A percentile compares a stretch with the other conserved stretches of the same genome.
Conservation (phyloP, 1,140 invertebrate genomes). For the Drosophila pruinosa region DNA sequence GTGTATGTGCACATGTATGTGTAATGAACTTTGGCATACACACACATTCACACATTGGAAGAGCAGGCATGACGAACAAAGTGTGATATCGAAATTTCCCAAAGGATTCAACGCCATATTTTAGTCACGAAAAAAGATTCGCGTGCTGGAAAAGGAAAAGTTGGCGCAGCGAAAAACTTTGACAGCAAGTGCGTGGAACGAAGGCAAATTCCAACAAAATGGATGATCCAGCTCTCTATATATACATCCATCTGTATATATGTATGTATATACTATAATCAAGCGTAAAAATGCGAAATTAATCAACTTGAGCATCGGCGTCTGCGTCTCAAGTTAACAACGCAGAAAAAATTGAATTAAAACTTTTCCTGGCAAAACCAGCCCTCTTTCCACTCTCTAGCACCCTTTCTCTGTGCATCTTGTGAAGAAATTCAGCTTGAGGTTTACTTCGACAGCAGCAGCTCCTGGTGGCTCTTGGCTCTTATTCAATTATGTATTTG, state of each 20-base stretch:
- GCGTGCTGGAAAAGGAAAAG: conserved; percentile 39
- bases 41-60: conserved; percentile 9
- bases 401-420: conserved; percentile 42
- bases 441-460: background rate
- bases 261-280: conserved; percentile 71
- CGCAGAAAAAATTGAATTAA: conserved; percentile 82
- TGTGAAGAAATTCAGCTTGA: conserved; percentile 13
- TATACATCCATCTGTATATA: background rate
- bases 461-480: background rate
- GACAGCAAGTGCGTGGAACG: conserved; percentile 34
- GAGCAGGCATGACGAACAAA: conserved; percentile 65
- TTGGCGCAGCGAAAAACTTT: conserved; percentile 6
- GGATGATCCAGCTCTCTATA: conserved; percentile 1
- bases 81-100: conserved; percentile 82
- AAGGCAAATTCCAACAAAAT: conserved; percentile 32
- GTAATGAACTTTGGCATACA: conserved; percentile 71
- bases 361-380: conserved; percentile 50
- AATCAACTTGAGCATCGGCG: conserved; percentile 68
- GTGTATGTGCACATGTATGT: conserved; percentile 37
- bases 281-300: conserved; percentile 81
- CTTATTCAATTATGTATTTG: conserved; percentile 82
- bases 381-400: background rate
- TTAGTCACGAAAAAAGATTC: conserved; percentile 76
- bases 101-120: conserved; percentile 81
- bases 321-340: conserved; percentile 73